Percentiles rank a stretch among this genome's conserved stretches.
Conservation (phyloP, 2,888 invertebrate genomes). For the Leptinotarsa juncta region DNA sequence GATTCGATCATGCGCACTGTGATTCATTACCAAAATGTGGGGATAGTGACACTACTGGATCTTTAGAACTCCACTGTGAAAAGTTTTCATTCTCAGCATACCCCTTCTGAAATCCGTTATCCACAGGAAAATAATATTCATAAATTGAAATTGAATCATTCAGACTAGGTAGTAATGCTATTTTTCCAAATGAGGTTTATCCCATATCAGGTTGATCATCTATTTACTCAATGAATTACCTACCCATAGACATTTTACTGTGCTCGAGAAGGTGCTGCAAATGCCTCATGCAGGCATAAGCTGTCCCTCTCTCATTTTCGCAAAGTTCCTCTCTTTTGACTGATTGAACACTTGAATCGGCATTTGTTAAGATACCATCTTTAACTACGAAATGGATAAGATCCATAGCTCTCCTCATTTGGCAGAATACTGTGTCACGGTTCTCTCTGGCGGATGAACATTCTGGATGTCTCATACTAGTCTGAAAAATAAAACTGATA, state of each 20-base stretch:
- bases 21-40: too few species aligned
- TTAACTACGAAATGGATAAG: conserved; percentile 97
- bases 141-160: too few species aligned
- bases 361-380: conserved; percentile 85
- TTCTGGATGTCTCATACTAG: conserved; percentile 94
- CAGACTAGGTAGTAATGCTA: too few species aligned
- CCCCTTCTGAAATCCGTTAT: too few species aligned
- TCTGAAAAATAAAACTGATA: conserved; percentile 66
- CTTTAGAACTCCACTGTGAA: too few species aligned
- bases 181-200: too few species aligned
- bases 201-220: too few species aligned
- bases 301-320: conserved; percentile 75
- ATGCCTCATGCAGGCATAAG: conserved; percentile 84
- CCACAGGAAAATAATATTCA: too few species aligned
- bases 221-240: conserved; percentile 25
- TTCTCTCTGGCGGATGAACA: conserved; percentile 93
- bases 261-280: conserved; percentile 89
- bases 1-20: too few species aligned
- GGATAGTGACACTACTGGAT: too few species aligned
- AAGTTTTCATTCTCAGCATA: too few species aligned
- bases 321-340: conserved; percentile 71
- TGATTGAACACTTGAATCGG: conserved; percentile 53
- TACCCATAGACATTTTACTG: conserved; percentile 79
- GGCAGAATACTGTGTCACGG: conserved; percentile 97
- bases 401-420: conserved; percentile 97